phyloP scores from a whole-genome alignment of 1,140 invertebrate genomes.

The Leptonema lineaticorne region DNA sequence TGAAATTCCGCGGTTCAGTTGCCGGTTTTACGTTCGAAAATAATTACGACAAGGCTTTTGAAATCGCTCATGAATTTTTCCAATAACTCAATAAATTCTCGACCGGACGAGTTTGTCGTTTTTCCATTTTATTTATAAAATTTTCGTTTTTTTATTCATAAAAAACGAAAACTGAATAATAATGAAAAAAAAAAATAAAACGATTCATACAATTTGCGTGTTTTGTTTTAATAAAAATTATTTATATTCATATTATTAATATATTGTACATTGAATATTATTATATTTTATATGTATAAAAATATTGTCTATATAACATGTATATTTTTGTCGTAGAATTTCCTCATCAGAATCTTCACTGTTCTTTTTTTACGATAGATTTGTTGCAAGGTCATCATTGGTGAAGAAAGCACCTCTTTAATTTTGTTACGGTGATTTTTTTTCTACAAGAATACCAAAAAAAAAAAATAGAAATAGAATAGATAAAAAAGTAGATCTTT shows the following conservation, averaged over 20 bases:
- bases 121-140: neutral
- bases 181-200: no score
- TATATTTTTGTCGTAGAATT: no score
- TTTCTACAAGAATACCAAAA: neutral
- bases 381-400: neutral
- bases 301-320: no score
- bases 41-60: neutral
- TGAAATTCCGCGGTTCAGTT: constrained; percentile 12
- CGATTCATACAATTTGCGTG: no score
- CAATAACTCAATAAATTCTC: neutral
- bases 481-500: no score
- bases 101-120: neutral
- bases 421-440: neutral
- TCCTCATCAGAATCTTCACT: neutral
- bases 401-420: neutral
- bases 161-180: no score
- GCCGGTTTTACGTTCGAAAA: neutral
- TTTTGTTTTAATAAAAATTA: no score
- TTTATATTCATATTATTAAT: no score
- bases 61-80: neutral
- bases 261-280: no score
- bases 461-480: no score
- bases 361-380: neutral
- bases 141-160: no score
- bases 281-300: no score